Conservation (phyloP, 2,113 vertebrate species). For the Phrynosoma blainvillii region DNA sequence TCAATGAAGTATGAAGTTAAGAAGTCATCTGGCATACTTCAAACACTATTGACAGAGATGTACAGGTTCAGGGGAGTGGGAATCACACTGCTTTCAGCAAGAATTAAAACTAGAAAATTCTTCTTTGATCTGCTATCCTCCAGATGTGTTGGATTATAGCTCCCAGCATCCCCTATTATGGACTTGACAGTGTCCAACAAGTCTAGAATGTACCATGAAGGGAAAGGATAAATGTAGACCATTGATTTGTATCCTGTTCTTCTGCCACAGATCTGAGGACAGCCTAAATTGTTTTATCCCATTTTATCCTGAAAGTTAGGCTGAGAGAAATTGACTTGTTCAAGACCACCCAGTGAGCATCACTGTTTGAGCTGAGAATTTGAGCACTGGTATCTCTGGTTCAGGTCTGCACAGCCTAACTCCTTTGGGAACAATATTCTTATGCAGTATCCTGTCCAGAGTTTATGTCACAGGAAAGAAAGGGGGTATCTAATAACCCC, state of each 20-base stretch:
- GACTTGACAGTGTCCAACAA: background rate
- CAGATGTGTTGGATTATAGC: background rate
- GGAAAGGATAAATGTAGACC: background rate
- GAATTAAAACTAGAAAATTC: background rate
- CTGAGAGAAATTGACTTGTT: background rate
- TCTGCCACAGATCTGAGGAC: background rate
- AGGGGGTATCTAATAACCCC: too few species aligned
- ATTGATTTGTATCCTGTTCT: background rate
- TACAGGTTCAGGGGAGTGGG: too few species aligned
- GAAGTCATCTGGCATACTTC: background rate
- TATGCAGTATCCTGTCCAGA: too few species aligned
- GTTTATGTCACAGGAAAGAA: too few species aligned
- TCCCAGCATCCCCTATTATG: background rate
- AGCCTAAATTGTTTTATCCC: background rate
- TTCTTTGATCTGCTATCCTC: too few species aligned
- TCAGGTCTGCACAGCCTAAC: background rate
- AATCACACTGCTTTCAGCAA: background rate
- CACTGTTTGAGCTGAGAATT: background rate
- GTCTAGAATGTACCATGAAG: background rate
- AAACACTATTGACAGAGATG: too few species aligned
- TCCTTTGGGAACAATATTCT: background rate
- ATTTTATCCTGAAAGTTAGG: background rate
- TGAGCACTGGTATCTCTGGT: background rate
- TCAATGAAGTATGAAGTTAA: background rate
- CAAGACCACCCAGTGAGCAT: background rate